These are phyloP conservation scores for Drosophila ogumai DNA, from an alignment of 1,140 invertebrate genomes.

Conservation along the genomic window DNA sequence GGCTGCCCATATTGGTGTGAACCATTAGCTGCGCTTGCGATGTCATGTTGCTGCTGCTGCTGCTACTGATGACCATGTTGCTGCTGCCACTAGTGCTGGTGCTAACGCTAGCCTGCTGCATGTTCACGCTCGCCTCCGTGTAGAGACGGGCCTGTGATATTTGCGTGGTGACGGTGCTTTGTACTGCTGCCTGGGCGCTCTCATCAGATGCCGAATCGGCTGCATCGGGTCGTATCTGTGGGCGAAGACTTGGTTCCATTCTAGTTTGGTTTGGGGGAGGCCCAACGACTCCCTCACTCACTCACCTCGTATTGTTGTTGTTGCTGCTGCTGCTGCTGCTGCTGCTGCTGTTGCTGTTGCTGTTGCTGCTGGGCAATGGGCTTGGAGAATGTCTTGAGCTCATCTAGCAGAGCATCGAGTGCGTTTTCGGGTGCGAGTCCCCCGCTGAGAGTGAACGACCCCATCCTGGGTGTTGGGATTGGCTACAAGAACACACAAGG, in stretches of 20 bases:
- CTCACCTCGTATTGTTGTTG: slow-evolving; percentile 71
- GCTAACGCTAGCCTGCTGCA: slow-evolving; percentile 58
- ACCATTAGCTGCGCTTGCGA: slow-evolving; percentile 55
- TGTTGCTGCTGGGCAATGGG: slow-evolving; percentile 85
- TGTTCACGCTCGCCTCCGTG: slow-evolving; percentile 67
- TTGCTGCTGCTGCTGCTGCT: slow-evolving; percentile 31
- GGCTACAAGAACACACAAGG: slow-evolving; percentile 72
- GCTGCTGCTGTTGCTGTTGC: slow-evolving; percentile 53
- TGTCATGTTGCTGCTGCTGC: slow-evolving; percentile 3
- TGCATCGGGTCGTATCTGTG: slow-evolving; percentile 72
- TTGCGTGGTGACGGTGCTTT: slow-evolving; percentile 84
- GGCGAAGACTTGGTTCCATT: slow-evolving; percentile 26
- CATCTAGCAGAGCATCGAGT: slow-evolving; percentile 97
- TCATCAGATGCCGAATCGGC: slow-evolving; percentile 84
- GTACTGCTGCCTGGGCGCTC: slow-evolving; percentile 81
- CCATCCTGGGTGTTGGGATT: slow-evolving; percentile 86
- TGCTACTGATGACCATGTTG: slow-evolving; percentile 66
- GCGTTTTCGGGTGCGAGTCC: slow-evolving; percentile 93
- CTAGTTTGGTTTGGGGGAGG: slow-evolving; percentile 13
- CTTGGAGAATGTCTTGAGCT: slow-evolving; percentile 93
- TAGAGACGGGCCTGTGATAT: slow-evolving; percentile 83
- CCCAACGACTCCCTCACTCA: background rate
- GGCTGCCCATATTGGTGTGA: slow-evolving; percentile 86
- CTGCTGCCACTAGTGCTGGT: slow-evolving; percentile 54
- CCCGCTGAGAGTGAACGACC: slow-evolving; percentile 88